Percentiles rank a stretch among this genome's conserved stretches.
phyloP scores from a whole-genome alignment of 2,113 vertebrate genomes.

The Vidua chalybeata region DNA sequence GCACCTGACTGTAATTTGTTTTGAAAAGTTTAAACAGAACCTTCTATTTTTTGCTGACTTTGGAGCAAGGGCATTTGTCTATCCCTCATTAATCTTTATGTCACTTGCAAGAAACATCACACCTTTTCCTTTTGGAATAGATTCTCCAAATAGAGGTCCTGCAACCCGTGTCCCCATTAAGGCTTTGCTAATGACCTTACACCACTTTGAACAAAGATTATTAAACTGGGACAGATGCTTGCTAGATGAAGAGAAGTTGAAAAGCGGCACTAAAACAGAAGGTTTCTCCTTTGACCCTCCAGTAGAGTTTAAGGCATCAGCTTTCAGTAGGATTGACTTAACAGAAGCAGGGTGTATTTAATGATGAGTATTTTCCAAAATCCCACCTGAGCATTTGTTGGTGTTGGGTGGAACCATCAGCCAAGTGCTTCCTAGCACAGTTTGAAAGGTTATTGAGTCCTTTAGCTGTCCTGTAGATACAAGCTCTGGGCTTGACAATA shows the following conservation, averaged over 20 bases:
- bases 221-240: not conserved
- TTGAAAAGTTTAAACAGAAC: slow-evolving; percentile 60
- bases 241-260: not conserved
- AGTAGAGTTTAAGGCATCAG: slow-evolving; percentile 9
- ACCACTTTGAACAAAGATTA: not conserved
- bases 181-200: slow-evolving; percentile 15
- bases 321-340: not conserved
- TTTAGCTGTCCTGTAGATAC: not conserved
- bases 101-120: slow-evolving; percentile 49
- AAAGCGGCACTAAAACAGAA: not conserved
- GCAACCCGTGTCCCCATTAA: slow-evolving; percentile 5
- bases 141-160: slow-evolving; percentile 19
- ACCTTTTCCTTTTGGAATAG: slow-evolving; percentile 11
- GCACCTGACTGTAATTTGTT: slow-evolving; percentile 60
- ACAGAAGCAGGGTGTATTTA: not conserved
- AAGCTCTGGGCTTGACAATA: not conserved
- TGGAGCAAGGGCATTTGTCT: slow-evolving; percentile 64
- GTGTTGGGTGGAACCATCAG: not conserved
- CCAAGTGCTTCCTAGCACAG: not conserved
- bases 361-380: not conserved
- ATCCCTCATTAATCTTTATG: slow-evolving; percentile 57
- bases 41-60: slow-evolving; percentile 66
- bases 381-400: not conserved
- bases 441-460: not conserved
- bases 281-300: not conserved